phyloP scores from a whole-genome alignment of 2,888 invertebrate genomes.

The Hybos culiciformis region DNA sequence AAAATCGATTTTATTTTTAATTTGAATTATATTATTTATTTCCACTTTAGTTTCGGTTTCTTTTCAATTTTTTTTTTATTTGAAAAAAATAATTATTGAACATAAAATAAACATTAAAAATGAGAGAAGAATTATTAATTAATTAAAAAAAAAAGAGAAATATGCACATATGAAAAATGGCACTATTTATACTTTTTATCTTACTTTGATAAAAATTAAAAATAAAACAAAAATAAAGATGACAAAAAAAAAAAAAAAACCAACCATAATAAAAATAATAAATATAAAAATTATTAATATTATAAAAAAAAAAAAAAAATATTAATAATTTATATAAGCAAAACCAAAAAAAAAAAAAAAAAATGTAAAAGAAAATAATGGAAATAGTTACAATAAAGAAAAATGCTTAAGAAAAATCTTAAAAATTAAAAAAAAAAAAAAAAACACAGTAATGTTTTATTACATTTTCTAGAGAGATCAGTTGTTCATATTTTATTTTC shows the following conservation, averaged over 20 bases:
- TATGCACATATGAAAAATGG: slow-evolving; percentile 4
- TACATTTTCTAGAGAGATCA: too few species aligned
- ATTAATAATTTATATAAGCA: background rate
- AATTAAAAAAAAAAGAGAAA: background rate
- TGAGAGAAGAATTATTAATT: background rate
- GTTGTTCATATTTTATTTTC: too few species aligned
- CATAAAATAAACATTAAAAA: background rate
- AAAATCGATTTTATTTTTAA: too few species aligned
- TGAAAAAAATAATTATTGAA: background rate
- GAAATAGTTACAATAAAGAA: slow-evolving; percentile 3
- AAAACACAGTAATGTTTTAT: too few species aligned
- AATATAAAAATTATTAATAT: background rate
- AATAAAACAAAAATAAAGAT: background rate
- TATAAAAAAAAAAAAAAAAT: background rate
- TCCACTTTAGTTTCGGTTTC: too few species aligned
- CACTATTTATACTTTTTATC: slow-evolving; percentile 4
- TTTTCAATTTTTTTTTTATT: background rate
- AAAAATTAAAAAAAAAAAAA: background rate
- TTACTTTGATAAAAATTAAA: slow-evolving; percentile 3
- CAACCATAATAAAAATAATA: background rate
- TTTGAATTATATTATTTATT: too few species aligned
- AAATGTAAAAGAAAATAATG: background rate
- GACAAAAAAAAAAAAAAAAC: background rate
- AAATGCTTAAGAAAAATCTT: slow-evolving; percentile 4
- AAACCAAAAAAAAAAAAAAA: background rate